Conservation (phyloP, 2,888 invertebrate genomes). For the Trachelus iudaicus region DNA sequence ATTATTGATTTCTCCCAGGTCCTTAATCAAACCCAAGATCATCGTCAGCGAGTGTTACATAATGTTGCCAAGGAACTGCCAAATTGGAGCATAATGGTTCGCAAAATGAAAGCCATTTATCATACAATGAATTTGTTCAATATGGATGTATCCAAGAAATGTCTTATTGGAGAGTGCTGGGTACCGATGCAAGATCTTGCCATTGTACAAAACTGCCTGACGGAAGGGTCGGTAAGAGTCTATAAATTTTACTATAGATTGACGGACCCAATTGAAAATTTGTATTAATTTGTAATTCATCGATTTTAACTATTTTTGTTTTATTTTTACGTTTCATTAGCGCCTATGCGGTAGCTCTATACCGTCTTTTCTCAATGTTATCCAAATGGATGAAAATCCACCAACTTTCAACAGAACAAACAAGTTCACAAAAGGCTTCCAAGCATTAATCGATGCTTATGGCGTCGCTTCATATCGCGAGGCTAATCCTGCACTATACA, state of each 20-base stretch:
- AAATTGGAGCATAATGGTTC: constrained; percentile 87
- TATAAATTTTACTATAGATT: not conserved
- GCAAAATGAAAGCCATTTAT: constrained; percentile 94
- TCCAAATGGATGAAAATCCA: constrained; percentile 82
- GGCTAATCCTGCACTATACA: constrained; percentile 85
- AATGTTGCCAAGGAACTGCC: constrained; percentile 89
- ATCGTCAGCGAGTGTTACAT: constrained; percentile 84
- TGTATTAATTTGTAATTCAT: constrained; percentile 3
- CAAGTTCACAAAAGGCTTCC: constrained; percentile 93
- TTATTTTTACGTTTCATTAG: constrained; percentile 53
- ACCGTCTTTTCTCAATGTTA: constrained; percentile 92
- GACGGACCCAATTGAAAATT: not conserved
- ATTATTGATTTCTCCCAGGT: constrained; percentile 69
- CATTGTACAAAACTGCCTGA: constrained; percentile 80
- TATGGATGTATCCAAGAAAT: constrained; percentile 90
- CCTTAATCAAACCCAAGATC: constrained; percentile 88
- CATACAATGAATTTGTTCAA: constrained; percentile 93
- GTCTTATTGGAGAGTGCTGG: constrained; percentile 92
- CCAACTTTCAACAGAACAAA: constrained; percentile 94
- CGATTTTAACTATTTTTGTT: not conserved
- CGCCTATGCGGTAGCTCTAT: constrained; percentile 85
- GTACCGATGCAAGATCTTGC: constrained; percentile 79
- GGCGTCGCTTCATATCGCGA: constrained; percentile 94
- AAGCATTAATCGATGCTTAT: constrained; percentile 92
- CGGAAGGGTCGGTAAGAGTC: constrained; percentile 80